Evolutionary conservation across 2,888 invertebrate species (phyloP).

Genomic region (Epirrhoe tristata): DNA sequence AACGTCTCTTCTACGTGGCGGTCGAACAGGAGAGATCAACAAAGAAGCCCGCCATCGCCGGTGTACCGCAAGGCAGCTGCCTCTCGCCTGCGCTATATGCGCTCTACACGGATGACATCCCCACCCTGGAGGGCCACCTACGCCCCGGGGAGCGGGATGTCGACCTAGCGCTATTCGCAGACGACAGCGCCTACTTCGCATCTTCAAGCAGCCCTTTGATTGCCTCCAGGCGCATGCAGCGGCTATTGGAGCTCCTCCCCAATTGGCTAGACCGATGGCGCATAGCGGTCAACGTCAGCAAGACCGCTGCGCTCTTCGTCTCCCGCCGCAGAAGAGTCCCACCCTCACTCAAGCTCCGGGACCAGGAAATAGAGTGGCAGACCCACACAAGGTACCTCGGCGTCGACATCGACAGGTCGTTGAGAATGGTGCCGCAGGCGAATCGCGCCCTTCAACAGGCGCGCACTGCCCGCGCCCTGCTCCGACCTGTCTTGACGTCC

Average conservation of each 20-base stretch:
- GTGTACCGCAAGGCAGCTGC: conserved; percentile 11
- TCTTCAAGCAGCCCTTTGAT: background rate
- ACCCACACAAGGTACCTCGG: too few species aligned
- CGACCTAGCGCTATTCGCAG: conserved; percentile 21
- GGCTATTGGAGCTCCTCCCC: background rate
- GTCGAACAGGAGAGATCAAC: conserved; percentile 8
- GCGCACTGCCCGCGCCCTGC: background rate
- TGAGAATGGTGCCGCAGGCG: conserved; percentile 29
- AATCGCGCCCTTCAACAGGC: too few species aligned
- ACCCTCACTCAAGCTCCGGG: too few species aligned
- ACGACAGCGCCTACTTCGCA: conserved; percentile 7
- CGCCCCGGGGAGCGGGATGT: background rate
- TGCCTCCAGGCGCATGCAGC: background rate
- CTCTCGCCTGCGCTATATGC: too few species aligned
- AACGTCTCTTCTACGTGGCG: background rate
- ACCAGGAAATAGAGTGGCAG: too few species aligned
- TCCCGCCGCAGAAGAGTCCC: too few species aligned
- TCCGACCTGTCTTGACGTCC: conserved; percentile 1
- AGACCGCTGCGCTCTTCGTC: conserved; percentile 24
- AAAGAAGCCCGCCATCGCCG: background rate
- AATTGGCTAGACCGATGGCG: conserved; percentile 33
- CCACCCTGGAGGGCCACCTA: too few species aligned
- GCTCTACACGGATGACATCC: too few species aligned
- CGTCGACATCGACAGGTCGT: conserved; percentile 36
- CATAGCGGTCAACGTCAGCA: conserved; percentile 38